Evolutionary conservation across 2,888 invertebrate genomes (phyloP).

Genomic region (Entomobrya multifasciata): DNA sequence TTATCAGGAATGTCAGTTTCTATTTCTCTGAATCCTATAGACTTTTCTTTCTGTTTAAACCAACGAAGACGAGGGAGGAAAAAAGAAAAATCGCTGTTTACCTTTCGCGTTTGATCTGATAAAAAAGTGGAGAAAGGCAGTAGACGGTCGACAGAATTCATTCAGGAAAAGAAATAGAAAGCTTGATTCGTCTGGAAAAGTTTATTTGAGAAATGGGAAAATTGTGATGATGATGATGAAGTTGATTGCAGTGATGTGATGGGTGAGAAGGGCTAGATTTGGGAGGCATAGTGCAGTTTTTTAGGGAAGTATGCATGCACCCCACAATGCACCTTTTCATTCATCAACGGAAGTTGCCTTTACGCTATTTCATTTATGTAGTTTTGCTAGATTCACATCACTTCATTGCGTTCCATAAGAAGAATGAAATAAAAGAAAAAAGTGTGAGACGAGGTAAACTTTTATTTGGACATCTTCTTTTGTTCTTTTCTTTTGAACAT

Average conservation of each 20-base stretch:
- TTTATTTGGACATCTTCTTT: no score
- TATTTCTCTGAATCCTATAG: neutral
- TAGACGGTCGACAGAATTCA: conserved; percentile 5
- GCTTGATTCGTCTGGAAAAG: conserved; percentile 35
- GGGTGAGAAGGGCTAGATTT: neutral
- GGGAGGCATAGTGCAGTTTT: neutral
- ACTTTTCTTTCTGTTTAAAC: neutral
- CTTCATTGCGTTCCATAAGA: no score
- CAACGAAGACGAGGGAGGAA: neutral
- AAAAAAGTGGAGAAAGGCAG: conserved; percentile 34
- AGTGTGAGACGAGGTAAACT: no score
- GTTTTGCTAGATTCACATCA: no score
- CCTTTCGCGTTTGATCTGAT: conserved; percentile 58
- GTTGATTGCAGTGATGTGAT: no score
- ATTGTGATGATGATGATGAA: conserved; percentile 30
- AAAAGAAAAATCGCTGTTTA: conserved; percentile 57
- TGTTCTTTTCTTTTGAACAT: no score
- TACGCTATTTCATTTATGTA: neutral
- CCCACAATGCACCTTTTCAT: conserved; percentile 15
- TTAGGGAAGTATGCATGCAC: neutral
- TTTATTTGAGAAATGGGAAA: conserved; percentile 20
- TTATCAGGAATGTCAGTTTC: conserved; percentile 1
- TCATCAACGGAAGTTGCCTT: conserved; percentile 37
- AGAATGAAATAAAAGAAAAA: no score
- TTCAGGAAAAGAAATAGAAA: neutral